phyloP scores from a whole-genome alignment of 2,113 vertebrate genomes.

The Crotalus viridis region DNA sequence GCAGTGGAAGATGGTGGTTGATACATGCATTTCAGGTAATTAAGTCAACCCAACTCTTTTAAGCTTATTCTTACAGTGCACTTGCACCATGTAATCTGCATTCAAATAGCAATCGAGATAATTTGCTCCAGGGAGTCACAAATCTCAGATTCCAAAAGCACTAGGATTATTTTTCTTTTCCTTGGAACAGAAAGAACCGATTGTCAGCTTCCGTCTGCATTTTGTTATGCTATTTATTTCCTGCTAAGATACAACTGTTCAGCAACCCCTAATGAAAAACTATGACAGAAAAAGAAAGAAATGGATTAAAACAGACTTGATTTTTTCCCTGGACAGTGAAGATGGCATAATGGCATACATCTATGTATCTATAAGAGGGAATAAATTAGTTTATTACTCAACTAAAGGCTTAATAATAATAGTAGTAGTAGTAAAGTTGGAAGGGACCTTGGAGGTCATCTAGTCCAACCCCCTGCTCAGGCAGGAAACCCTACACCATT shows the following conservation, averaged over 20 bases:
- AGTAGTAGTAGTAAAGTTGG: no score
- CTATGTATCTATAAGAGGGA: neutral
- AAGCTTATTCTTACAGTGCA: constrained; percentile 5
- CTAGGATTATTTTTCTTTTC: neutral
- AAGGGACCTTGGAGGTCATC: no score
- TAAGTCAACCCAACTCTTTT: constrained; percentile 31
- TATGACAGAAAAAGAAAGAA: neutral
- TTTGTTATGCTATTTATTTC: neutral
- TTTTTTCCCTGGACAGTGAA: neutral
- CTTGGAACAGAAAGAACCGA: neutral
- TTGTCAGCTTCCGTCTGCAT: neutral
- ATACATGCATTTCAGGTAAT: constrained; percentile 31
- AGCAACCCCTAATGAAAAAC: neutral
- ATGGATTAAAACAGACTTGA: neutral
- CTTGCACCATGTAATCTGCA: neutral
- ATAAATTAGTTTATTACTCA: neutral
- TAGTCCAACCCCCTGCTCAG: no score
- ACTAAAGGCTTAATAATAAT: no score
- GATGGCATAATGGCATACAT: neutral
- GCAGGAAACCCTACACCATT: no score
- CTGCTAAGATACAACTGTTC: neutral
- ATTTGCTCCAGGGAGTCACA: neutral
- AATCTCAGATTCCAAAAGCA: neutral
- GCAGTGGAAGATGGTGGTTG: neutral
- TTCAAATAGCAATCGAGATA: constrained; percentile 30